These are phyloP conservation scores for Ceryle rudis DNA, from an alignment of 2,797 vertebrate genomes.

Conservation along the genomic window DNA sequence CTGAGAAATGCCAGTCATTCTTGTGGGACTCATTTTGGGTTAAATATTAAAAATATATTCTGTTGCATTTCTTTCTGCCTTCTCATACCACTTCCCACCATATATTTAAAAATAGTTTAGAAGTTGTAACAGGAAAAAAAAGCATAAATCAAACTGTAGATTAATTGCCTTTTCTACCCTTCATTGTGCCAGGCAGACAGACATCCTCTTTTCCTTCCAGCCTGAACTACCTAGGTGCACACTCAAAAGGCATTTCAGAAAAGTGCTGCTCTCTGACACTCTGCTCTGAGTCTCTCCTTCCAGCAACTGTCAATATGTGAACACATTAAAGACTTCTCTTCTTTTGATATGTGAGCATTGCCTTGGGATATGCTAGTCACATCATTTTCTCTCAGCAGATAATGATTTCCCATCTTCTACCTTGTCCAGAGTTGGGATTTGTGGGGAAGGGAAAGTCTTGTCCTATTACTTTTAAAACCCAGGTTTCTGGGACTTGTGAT, in stretches of 20 bases:
- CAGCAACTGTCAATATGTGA: not conserved
- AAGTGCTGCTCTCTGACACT: not conserved
- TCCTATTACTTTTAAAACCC: not conserved
- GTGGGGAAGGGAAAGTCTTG: not conserved
- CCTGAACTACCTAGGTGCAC: not conserved
- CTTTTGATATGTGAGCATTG: slow-evolving; percentile 14
- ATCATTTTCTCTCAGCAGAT: not conserved
- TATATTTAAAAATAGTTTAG: not conserved
- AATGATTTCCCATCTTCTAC: slow-evolving; percentile 1
- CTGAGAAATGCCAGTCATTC: not conserved
- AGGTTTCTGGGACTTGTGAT: not conserved
- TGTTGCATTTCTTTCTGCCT: not conserved
- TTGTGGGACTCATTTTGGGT: not conserved
- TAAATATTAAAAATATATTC: slow-evolving; percentile 6
- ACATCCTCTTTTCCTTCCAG: not conserved
- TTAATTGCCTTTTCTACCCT: not conserved
- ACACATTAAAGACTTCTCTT: not conserved
- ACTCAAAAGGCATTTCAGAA: not conserved
- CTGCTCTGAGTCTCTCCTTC: not conserved
- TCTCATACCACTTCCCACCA: not conserved
- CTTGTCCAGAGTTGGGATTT: slow-evolving; percentile 1
- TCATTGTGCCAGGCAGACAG: not conserved
- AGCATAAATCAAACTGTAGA: not conserved
- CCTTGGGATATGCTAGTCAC: not conserved
- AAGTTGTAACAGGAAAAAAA: not conserved